Evolutionary conservation across 2,888 invertebrate species (phyloP).

Genomic region (Leptopilina drosophilae): DNA sequence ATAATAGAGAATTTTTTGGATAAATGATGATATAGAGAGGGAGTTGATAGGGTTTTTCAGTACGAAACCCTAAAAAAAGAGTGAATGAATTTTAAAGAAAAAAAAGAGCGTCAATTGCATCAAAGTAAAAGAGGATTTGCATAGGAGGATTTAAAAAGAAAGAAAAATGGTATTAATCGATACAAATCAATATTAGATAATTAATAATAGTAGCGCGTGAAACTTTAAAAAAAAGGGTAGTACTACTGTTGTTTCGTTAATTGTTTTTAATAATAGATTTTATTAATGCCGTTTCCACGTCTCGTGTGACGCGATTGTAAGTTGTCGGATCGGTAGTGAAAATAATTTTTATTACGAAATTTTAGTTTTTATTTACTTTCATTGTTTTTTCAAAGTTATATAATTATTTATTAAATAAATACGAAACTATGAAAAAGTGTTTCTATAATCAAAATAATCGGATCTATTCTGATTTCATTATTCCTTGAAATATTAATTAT

Average conservation of each 20-base stretch:
- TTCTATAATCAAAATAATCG: not conserved
- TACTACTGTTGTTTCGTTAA: conserved; percentile 75
- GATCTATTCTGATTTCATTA: no score
- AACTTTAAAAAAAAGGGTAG: conserved; percentile 68
- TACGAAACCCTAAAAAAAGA: conserved; percentile 21
- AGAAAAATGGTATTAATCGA: conserved; percentile 46
- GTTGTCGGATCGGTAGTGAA: conserved; percentile 43
- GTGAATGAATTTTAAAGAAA: conserved; percentile 42
- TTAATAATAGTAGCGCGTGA: conserved; percentile 66
- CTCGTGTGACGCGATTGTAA: conserved; percentile 59
- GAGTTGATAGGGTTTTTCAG: no score
- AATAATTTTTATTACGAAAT: not conserved
- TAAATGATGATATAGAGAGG: conserved; percentile 41
- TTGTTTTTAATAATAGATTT: conserved; percentile 75
- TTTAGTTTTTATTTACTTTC: conserved; percentile 25
- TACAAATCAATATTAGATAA: conserved; percentile 66
- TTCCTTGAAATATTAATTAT: no score
- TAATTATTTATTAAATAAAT: no score
- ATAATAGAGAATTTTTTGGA: conserved; percentile 45
- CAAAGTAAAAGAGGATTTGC: conserved; percentile 21
- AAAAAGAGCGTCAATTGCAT: conserved; percentile 57
- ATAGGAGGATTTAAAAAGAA: conserved; percentile 47
- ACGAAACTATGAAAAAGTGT: not conserved
- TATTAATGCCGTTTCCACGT: conserved; percentile 71
- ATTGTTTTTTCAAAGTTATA: not conserved